Percentiles rank a stretch among this genome's conserved stretches.
Evolutionary conservation across 2,113 vertebrate species (phyloP).

Genomic region (Thamnophis sirtalis): DNA sequence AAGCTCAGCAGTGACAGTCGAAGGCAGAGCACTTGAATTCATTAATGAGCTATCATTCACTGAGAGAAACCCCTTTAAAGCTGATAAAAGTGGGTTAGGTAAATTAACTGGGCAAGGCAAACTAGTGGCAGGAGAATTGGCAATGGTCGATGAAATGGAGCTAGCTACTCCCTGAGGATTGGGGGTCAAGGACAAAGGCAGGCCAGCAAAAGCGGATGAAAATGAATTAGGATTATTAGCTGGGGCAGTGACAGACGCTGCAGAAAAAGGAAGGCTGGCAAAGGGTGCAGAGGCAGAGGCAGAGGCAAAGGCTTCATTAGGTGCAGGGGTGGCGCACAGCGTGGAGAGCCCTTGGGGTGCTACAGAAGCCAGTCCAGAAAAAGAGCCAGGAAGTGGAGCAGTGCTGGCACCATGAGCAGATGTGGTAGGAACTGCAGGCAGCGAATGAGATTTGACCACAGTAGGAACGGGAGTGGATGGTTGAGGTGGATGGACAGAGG

Average conservation of each 20-base stretch:
- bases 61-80: slow-evolving; percentile 79
- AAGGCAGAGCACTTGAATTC: slow-evolving; percentile 65
- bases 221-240: slow-evolving; percentile 71
- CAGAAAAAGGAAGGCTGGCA: slow-evolving; percentile 72
- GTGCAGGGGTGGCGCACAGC: slow-evolving; percentile 71
- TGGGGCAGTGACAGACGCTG: slow-evolving; percentile 65
- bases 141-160: slow-evolving; percentile 63
- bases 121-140: slow-evolving; percentile 63
- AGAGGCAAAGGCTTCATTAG: slow-evolving; percentile 72
- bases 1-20: slow-evolving; percentile 69
- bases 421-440: slow-evolving; percentile 58
- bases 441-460: slow-evolving; percentile 70
- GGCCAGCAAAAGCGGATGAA: slow-evolving; percentile 73
- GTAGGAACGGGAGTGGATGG: slow-evolving; percentile 62
- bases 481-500: slow-evolving; percentile 64
- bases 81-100: slow-evolving; percentile 73
- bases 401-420: slow-evolving; percentile 70
- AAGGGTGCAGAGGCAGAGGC: slow-evolving; percentile 72
- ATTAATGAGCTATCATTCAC: slow-evolving; percentile 70
- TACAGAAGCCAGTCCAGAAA: slow-evolving; percentile 80
- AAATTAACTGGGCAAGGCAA: slow-evolving; percentile 71
- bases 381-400: slow-evolving; percentile 78
- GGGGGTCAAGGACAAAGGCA: slow-evolving; percentile 71
- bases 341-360: slow-evolving; percentile 69
- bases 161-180: slow-evolving; percentile 62